These are phyloP conservation scores for Numenius arquata DNA, from an alignment of 2,113 vertebrate genomes.

Conservation along the genomic window DNA sequence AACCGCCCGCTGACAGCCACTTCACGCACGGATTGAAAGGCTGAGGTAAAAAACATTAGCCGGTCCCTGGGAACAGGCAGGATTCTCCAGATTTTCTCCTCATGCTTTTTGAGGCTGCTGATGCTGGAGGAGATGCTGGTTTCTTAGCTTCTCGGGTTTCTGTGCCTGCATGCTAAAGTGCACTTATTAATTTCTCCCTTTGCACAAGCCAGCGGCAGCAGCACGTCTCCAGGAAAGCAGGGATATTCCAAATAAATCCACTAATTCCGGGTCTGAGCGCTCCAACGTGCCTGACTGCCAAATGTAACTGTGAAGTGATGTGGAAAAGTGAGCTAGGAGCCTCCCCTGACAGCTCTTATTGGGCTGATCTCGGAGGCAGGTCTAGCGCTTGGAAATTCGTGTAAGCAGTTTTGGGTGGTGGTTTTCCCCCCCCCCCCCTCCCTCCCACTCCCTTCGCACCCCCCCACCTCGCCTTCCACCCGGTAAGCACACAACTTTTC, in stretches of 20 bases:
- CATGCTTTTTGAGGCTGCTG: conserved; percentile 63
- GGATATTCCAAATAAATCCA: conserved; percentile 76
- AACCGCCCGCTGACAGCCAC: conserved; percentile 21
- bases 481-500: conserved; percentile 41
- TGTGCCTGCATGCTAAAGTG: conserved; percentile 47
- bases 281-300: conserved; percentile 82
- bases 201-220: conserved; percentile 30
- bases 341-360: conserved; percentile 92
- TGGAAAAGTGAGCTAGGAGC: conserved; percentile 84
- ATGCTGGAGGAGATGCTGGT: conserved; percentile 33
- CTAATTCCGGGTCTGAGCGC: conserved; percentile 71
- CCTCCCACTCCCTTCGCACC: not conserved
- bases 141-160: conserved; percentile 1
- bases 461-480: not conserved
- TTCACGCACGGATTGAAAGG: conserved; percentile 40
- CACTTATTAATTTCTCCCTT: conserved; percentile 39
- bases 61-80: conserved; percentile 17
- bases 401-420: conserved; percentile 58
- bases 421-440: not conserved
- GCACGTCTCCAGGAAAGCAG: conserved; percentile 57
- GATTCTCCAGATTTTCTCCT: conserved; percentile 44
- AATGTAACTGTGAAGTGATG: conserved; percentile 87
- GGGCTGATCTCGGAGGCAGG: conserved; percentile 90
- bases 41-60: conserved; percentile 30
- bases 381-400: conserved; percentile 86